Percentiles rank a stretch among this genome's conserved stretches.
These are phyloP conservation scores for Dendrocopos noguchii DNA, from an alignment of 2,113 vertebrate genomes.

Conservation along the genomic window DNA sequence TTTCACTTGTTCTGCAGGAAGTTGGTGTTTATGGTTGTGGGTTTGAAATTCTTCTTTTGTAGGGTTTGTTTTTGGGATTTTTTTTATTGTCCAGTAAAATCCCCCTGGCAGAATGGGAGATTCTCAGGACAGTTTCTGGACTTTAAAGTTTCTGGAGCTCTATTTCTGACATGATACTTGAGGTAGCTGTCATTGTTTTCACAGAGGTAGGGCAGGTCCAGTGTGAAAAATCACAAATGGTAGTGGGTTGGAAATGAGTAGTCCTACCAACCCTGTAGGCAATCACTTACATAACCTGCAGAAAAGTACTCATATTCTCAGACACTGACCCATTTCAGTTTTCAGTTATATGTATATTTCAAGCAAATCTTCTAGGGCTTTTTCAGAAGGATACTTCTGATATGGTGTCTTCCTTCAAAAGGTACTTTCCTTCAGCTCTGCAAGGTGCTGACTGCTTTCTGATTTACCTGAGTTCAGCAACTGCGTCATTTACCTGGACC, in stretches of 20 bases:
- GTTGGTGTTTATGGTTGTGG: not conserved
- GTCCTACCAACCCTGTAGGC: not conserved
- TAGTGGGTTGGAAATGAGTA: not conserved
- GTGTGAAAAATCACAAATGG: not conserved
- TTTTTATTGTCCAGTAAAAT: not conserved
- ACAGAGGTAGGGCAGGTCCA: not conserved
- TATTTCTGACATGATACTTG: not conserved
- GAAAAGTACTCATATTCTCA: not conserved
- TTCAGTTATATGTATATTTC: not conserved
- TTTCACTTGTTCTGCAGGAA: constrained; percentile 28
- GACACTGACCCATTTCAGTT: not conserved
- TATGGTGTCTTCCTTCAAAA: not conserved
- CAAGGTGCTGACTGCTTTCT: not conserved
- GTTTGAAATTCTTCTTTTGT: not conserved
- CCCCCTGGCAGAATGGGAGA: not conserved
- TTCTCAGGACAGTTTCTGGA: not conserved
- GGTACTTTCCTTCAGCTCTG: not conserved
- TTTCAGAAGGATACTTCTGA: not conserved
- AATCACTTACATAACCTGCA: not conserved
- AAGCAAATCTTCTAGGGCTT: not conserved
- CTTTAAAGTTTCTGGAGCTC: not conserved
- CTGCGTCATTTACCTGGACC: too few relatives aligned
- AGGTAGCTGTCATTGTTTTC: not conserved
- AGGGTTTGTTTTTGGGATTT: not conserved
- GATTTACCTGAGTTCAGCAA: not conserved